Percentiles rank a stretch among this genome's conserved stretches.
These are phyloP conservation scores for Papilio demoleus DNA, from an alignment of 2,888 invertebrate species.

Conservation along the genomic window DNA sequence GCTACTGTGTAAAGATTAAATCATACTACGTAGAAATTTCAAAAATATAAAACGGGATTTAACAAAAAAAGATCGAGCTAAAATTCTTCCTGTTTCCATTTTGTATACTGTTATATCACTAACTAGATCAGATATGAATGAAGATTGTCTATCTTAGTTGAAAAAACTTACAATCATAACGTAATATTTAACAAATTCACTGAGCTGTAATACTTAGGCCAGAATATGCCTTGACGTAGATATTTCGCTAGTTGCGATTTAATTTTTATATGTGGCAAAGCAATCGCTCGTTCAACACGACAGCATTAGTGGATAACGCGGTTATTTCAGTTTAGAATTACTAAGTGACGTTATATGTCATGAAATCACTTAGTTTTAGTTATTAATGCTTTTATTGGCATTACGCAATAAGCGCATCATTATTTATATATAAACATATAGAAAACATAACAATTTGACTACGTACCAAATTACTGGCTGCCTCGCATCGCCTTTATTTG, in stretches of 20 bases:
- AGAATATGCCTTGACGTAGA: too few species aligned
- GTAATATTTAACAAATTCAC: not conserved
- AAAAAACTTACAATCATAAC: not conserved
- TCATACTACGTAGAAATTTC: constrained; percentile 29
- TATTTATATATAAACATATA: constrained; percentile 64
- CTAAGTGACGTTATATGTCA: too few species aligned
- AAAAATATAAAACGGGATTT: not conserved
- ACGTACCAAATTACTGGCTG: constrained; percentile 76
- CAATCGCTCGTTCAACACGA: too few species aligned
- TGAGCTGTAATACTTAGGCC: not conserved
- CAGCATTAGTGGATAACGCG: too few species aligned
- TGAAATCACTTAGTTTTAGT: constrained; percentile 46
- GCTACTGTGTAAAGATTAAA: constrained; percentile 39
- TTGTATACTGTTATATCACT: not conserved
- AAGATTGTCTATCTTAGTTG: too few species aligned
- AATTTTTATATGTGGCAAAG: too few species aligned
- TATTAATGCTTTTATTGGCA: constrained; percentile 69
- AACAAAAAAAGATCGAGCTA: not conserved
- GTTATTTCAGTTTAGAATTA: too few species aligned
- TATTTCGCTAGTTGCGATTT: too few species aligned
- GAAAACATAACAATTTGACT: constrained; percentile 73
- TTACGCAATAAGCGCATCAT: constrained; percentile 71
- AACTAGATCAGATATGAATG: not conserved
- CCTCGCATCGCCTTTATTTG: constrained; percentile 77
- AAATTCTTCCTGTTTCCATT: not conserved